Base-by-base conservation (phyloP, 2,797 vertebrate genomes). In the Spheniscus humboldti region DNA sequence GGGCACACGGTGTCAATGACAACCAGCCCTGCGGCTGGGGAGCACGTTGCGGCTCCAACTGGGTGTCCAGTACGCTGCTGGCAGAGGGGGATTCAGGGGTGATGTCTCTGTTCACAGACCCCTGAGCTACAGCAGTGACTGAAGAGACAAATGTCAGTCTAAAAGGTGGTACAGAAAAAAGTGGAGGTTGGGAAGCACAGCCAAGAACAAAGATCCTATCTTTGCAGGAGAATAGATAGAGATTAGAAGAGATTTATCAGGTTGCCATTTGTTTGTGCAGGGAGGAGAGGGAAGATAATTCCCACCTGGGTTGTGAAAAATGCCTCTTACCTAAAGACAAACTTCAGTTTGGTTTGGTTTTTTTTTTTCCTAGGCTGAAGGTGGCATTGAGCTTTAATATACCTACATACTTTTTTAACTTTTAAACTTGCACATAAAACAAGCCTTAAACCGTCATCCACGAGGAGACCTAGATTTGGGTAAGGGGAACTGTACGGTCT, bases 1-100 rank as follows among this genome's bases (percentile, higher is more conserved):
- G 64, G 9, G 37, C 2, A 1, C 4, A 4, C 0, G 0, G 53
- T 33, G 76, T 7, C 63, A 27, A 3, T 53, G 86, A 62, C 18
- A 66, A 0, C 45, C 39, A 62, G 82, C 30, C 37, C 53, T 16
- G 67, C 31, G 48, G 71, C 50, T 86, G 68, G 56, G 83, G 57
- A 81, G 41, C 3, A 1, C 0, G 0, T 5, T 33, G 57, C 1
- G 6, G 18, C 56, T 53, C 67, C n/a, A 10, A 22, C 9, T 0
- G 12, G 66, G 50, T 20, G 86, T 53, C 52, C 60, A 13, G 35
- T 2, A 0, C 0, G 4, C 22, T 28, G 62, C 56, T 64, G 84
- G 20, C 7, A 47, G 19, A 28, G 41, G 15, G 33, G 22, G 4
- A 1, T 33, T 52, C 1, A 0, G 75, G 55, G 50, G 7, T 12